phyloP scores from a whole-genome alignment of 2,113 vertebrate species.

The Elephas maximus region DNA sequence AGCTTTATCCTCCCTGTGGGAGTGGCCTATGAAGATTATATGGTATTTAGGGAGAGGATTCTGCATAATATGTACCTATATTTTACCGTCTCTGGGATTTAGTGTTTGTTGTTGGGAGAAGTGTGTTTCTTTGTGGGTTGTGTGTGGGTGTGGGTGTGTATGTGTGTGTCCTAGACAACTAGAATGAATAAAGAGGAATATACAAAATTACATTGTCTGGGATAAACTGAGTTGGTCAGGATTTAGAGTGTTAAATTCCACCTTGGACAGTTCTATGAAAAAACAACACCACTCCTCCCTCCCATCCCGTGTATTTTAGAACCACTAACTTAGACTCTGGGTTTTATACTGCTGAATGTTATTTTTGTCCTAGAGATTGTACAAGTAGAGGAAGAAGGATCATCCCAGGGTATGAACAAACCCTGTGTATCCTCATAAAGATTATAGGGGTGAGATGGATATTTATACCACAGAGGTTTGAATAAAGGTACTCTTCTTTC shows the following conservation, averaged over 20 bases:
- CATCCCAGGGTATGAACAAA: not conserved
- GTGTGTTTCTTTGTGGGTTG: not conserved
- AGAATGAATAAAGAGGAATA: not conserved
- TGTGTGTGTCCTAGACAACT: not conserved
- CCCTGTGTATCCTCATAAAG: not conserved
- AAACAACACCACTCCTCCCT: not conserved
- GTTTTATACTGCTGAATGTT: not conserved
- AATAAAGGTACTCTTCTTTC: not conserved
- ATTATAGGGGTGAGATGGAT: not conserved
- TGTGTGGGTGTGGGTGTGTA: not conserved
- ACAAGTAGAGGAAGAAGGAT: not conserved
- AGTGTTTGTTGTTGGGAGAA: not conserved
- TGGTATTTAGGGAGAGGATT: not conserved
- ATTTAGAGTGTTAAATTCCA: not conserved
- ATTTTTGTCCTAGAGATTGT: slow-evolving; percentile 12
- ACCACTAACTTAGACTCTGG: not conserved
- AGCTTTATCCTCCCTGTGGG: not conserved
- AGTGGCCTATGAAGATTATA: not conserved
- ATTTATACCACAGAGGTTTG: not conserved
- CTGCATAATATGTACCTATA: not conserved
- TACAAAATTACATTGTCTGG: not conserved
- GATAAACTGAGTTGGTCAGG: not conserved
- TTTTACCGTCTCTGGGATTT: not conserved
- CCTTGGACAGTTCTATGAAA: not conserved
- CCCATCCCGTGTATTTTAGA: not conserved